These are phyloP conservation scores for Cygnus olor DNA, from an alignment of 2,797 vertebrate species.

Conservation along the genomic window DNA sequence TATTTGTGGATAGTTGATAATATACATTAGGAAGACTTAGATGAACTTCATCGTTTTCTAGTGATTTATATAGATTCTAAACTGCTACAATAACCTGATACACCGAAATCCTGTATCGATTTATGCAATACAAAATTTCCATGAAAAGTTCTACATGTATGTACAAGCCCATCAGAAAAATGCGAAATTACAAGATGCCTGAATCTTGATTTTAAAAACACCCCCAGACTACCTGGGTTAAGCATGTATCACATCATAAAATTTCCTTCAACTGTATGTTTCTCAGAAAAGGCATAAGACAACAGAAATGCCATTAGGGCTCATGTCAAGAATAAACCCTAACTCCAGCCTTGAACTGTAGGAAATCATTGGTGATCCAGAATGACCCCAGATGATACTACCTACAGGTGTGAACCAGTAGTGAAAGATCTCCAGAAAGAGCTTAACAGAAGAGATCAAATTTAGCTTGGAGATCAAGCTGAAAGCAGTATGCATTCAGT, in stretches of 20 bases:
- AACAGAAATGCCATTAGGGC: background rate
- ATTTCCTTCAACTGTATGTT: accelerated
- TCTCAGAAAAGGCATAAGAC: background rate
- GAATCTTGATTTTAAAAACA: background rate
- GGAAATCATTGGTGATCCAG: background rate
- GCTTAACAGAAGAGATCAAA: background rate
- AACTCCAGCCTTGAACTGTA: background rate
- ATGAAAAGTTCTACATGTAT: background rate
- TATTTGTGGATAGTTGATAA: background rate
- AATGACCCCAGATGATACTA: background rate
- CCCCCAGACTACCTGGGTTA: background rate
- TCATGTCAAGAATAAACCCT: background rate
- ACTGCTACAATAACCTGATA: background rate
- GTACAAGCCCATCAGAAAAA: background rate
- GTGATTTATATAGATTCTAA: background rate
- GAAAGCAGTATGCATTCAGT: background rate
- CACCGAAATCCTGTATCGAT: background rate
- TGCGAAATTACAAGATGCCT: background rate
- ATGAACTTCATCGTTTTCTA: background rate
- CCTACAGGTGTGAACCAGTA: background rate
- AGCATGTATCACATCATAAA: background rate
- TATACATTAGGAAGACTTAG: background rate
- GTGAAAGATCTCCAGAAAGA: background rate
- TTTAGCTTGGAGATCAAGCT: background rate
- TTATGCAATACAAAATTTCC: background rate